Conservation (phyloP, 2,113 vertebrate genomes). For the Chrysemys picta region DNA sequence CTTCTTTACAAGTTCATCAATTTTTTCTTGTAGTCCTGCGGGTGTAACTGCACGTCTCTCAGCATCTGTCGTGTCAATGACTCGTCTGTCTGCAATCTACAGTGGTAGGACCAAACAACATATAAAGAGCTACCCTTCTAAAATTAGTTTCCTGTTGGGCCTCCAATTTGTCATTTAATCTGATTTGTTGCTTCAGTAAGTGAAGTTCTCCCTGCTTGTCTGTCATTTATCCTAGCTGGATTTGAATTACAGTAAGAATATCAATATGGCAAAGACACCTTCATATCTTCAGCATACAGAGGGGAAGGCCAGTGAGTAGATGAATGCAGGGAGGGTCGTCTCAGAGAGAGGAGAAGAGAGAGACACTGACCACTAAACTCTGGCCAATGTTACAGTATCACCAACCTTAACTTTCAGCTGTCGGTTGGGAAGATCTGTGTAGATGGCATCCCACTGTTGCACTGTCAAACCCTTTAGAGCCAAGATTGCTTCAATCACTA, state of each 20-base stretch:
- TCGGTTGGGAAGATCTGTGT: constrained; percentile 91
- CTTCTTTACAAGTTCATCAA: constrained; percentile 84
- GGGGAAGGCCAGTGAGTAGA: not conserved
- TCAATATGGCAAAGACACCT: not conserved
- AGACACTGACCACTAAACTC: not conserved
- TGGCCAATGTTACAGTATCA: accelerated
- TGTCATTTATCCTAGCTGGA: not conserved
- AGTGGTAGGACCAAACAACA: not conserved
- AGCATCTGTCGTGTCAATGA: constrained; percentile 90
- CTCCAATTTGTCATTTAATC: not conserved
- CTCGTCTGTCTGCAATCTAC: constrained; percentile 88
- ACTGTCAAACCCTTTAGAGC: constrained; percentile 86
- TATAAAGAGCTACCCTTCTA: not conserved
- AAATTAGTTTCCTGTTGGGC: not conserved
- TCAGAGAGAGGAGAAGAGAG: not conserved
- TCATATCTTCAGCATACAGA: not conserved
- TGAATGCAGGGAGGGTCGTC: accelerated
- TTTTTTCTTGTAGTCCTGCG: constrained; percentile 87
- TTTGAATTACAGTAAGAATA: not conserved
- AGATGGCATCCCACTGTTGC: constrained; percentile 92
- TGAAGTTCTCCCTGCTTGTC: not conserved
- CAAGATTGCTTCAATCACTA: constrained; percentile 92
- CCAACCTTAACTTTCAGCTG: constrained; percentile 95
- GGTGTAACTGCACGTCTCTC: constrained; percentile 87
- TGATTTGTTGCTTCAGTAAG: not conserved